Base-by-base conservation (phyloP, 2,888 invertebrate genomes). In the Sarcophaga rosellei region DNA sequence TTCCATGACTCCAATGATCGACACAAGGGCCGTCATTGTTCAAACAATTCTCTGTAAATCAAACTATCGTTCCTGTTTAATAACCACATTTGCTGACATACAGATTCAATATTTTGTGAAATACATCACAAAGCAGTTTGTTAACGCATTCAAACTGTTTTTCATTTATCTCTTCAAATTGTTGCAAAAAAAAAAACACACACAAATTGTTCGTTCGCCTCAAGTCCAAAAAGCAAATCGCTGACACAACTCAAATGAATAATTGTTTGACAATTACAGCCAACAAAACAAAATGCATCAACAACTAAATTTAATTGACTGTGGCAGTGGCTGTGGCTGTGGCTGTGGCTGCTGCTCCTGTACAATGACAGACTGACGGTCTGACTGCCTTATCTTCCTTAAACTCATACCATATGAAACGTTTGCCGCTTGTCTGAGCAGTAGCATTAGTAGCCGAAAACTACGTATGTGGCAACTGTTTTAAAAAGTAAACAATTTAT, bases 401-500 rank as follows among this genome's bases (percentile, higher is more conserved):
- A 75, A 15, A 53, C 17, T 35, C 10, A 35, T 75, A 65, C 45
- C 59, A 80, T 75, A 80, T 59, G 68, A 61, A 78, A 62, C 44
- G 69, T 35, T 63, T 81, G 20, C 65, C 63, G 4, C 63, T 57
- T 35, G 35, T 35, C 35, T n/a, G 23, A 63, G 20, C 20, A 20
- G 20, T 61, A n/a, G 61, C 47, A 21, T 44, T 35, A n/a, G 15
- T 53, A 4, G 53, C 53, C 17, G 17, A 17, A 53, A 53, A 53
- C 76, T 59, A 82, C 82, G 82, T 82, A 77, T 77, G 82, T 82
- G 77, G 77, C 23, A 72, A 77, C 11, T 17, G 75, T n/a, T 59
- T 61, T 74, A 65, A 65, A 63, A 84, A 74, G 79, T 75, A 75
- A 59, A 66, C 70, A 80, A 66, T 66, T 79, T 84, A 84, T 84